Conservation (phyloP, 2,797 vertebrate species). For the Sebastes steindachneri region DNA sequence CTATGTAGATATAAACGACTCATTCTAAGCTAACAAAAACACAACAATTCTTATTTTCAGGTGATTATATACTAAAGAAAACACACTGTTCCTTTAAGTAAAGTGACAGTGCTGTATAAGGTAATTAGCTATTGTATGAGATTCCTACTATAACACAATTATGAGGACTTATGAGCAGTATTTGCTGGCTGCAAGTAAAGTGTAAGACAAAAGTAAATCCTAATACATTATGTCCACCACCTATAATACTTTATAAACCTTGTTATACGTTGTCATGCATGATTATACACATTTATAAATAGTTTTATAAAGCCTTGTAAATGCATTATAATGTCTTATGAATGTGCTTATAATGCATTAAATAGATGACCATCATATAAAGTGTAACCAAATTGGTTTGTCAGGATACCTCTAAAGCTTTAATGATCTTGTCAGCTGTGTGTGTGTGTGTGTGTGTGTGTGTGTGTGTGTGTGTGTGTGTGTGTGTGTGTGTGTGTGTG, state of each 20-base stretch:
- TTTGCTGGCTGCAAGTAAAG: neutral
- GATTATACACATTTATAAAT: too few relatives aligned
- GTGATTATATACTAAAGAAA: too few relatives aligned
- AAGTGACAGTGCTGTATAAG: neutral
- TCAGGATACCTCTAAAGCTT: neutral
- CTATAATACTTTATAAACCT: too few relatives aligned
- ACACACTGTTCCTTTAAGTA: neutral
- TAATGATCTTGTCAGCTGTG: neutral
- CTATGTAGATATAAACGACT: too few relatives aligned
- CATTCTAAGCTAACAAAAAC: too few relatives aligned
- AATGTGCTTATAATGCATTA: neutral
- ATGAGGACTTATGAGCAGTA: neutral
- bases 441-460: neutral
- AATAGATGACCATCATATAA: neutral
- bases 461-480: neutral
- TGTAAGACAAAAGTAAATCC: too few relatives aligned
- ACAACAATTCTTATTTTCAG: too few relatives aligned
- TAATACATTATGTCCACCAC: too few relatives aligned
- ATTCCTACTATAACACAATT: neutral
- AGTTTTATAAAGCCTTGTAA: too few relatives aligned
- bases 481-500: neutral
- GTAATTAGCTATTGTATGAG: neutral
- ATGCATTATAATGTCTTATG: too few relatives aligned
- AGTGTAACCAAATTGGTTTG: neutral
- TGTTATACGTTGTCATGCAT: too few relatives aligned